These are phyloP conservation scores for Paradisaea rubra DNA, from an alignment of 2,113 vertebrate genomes.

Conservation along the genomic window DNA sequence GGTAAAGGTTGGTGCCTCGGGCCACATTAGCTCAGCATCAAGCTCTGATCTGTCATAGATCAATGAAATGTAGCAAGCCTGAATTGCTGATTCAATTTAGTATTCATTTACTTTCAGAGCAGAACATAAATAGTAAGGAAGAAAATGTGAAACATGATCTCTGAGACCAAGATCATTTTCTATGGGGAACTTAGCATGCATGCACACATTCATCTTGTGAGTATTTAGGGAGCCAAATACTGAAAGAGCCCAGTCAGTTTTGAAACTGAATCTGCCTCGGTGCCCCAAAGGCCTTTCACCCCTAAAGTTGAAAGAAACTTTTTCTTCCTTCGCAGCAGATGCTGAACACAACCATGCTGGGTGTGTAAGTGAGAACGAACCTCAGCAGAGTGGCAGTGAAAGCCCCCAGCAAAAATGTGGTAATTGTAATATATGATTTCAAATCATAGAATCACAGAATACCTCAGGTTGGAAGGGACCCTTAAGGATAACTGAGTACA, in stretches of 20 bases:
- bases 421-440: neutral
- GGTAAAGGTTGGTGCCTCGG: constrained; percentile 40
- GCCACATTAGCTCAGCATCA: constrained; percentile 47
- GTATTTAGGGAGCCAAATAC: neutral
- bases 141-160: constrained; percentile 19
- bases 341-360: neutral
- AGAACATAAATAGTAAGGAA: constrained; percentile 36
- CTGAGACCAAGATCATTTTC: neutral
- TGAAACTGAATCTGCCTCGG: neutral
- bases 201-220: neutral
- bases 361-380: fast-evolving
- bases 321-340: neutral
- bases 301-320: neutral
- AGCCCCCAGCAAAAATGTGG: neutral
- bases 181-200: neutral
- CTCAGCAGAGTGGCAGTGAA: neutral
- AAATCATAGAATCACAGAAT: neutral
- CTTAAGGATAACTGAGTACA: neutral
- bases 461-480: neutral
- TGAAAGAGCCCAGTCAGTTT: neutral
- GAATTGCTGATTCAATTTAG: constrained; percentile 56
- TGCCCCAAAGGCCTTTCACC: neutral
- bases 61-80: constrained; percentile 40
- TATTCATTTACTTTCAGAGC: constrained; percentile 55
- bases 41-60: constrained; percentile 55